Conservation (phyloP, 2,113 vertebrate species). For the Dendropsophus ebraccatus region DNA sequence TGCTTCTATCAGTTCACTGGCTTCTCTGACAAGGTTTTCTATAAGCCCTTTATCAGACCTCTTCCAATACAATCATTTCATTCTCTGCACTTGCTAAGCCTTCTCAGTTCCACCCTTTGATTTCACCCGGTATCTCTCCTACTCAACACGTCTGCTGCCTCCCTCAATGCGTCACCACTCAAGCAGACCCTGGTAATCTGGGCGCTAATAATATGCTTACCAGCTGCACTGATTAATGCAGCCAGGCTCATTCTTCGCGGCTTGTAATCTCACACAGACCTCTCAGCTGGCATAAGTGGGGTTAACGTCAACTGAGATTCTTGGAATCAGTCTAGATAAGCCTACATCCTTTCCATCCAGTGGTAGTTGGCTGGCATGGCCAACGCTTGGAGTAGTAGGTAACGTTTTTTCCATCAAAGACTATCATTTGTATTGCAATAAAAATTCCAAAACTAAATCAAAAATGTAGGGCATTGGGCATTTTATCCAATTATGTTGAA, state of each 20-base stretch:
- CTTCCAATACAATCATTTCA: constrained; percentile 55
- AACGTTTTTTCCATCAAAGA: not conserved
- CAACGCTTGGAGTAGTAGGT: not conserved
- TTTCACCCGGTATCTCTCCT: constrained; percentile 52
- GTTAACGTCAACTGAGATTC: not conserved
- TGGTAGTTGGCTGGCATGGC: not conserved
- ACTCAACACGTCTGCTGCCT: constrained; percentile 52
- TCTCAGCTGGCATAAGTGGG: constrained; percentile 30
- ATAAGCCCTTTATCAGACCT: constrained; percentile 57
- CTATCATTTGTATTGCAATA: not conserved
- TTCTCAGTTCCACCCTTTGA: constrained; percentile 52
- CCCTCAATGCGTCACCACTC: constrained; percentile 48
- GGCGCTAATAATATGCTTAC: constrained; percentile 54
- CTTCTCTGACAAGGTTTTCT: constrained; percentile 50
- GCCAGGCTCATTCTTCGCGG: constrained; percentile 8
- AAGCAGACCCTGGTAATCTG: constrained; percentile 48
- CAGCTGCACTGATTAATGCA: constrained; percentile 58
- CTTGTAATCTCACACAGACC: constrained; percentile 39
- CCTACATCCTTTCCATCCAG: not conserved
- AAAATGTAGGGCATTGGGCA: not conserved
- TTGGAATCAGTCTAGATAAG: not conserved
- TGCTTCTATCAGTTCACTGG: constrained; percentile 55
- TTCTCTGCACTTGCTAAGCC: constrained; percentile 45
- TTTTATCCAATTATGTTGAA: no score
- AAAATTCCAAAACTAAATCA: not conserved